These are phyloP conservation scores for Calameuta idolon DNA, from an alignment of 2,888 invertebrate species.

Conservation along the genomic window DNA sequence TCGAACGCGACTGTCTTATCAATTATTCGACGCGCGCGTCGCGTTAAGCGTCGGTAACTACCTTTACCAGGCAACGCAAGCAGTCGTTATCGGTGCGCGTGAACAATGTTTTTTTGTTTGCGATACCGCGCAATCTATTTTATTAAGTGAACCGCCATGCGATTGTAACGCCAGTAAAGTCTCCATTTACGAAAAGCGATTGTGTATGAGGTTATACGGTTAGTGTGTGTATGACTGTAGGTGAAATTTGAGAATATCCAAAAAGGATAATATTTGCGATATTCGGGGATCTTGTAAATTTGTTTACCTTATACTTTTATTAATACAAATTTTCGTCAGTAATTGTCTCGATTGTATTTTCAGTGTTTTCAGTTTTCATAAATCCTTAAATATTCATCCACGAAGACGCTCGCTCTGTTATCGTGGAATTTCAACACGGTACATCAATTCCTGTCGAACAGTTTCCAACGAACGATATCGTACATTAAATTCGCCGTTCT, in stretches of 20 bases:
- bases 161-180: neutral
- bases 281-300: neutral
- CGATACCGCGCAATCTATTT: neutral
- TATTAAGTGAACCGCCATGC: neutral
- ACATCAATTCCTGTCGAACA: no score
- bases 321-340: neutral
- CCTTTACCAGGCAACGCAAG: neutral
- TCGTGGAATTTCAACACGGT: neutral
- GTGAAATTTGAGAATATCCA: neutral
- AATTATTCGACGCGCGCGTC: neutral
- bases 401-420: neutral
- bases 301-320: neutral
- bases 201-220: neutral
- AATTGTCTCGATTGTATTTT: neutral
- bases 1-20: neutral
- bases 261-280: neutral
- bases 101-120: neutral
- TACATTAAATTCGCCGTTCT: no score
- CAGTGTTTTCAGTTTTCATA: neutral
- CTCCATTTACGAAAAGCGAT: neutral
- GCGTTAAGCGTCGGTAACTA: neutral
- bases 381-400: neutral
- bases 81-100: neutral
- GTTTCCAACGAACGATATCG: no score
- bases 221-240: neutral